Evolutionary conservation across 2,888 invertebrate genomes (phyloP).

Genomic region (Tridacna crocea): DNA sequence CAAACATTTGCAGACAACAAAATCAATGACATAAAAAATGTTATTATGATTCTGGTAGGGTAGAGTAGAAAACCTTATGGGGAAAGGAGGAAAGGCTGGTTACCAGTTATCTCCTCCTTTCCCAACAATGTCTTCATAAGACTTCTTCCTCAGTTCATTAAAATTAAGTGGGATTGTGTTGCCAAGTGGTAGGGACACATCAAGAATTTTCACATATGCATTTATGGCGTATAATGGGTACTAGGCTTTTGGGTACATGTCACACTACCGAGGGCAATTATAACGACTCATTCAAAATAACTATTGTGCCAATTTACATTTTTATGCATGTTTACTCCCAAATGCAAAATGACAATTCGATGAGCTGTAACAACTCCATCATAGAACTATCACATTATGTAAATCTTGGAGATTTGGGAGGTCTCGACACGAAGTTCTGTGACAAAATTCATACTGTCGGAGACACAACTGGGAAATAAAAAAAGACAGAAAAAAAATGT

Average conservation of each 20-base stretch:
- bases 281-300: not conserved
- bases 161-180: too few species aligned
- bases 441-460: slow-evolving; percentile 36
- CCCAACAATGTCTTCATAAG: not conserved
- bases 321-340: slow-evolving; percentile 11
- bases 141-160: too few species aligned
- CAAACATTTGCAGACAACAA: too few species aligned
- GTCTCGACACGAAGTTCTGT: slow-evolving; percentile 38
- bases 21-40: too few species aligned
- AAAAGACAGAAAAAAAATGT: slow-evolving; percentile 1
- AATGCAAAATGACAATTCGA: slow-evolving; percentile 21
- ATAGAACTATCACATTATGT: slow-evolving; percentile 56
- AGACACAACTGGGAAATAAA: slow-evolving; percentile 29
- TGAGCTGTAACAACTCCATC: slow-evolving; percentile 43
- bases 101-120: not conserved
- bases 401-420: slow-evolving; percentile 38
- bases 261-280: too few species aligned
- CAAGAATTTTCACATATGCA: too few species aligned
- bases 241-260: too few species aligned
- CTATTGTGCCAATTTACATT: slow-evolving; percentile 7
- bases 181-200: too few species aligned
- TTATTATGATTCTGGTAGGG: too few species aligned
- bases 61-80: not conserved
- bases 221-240: too few species aligned
- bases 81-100: not conserved